Base-by-base conservation (phyloP, 2,797 vertebrate species). In the Ctenopoma kingsleyae region DNA sequence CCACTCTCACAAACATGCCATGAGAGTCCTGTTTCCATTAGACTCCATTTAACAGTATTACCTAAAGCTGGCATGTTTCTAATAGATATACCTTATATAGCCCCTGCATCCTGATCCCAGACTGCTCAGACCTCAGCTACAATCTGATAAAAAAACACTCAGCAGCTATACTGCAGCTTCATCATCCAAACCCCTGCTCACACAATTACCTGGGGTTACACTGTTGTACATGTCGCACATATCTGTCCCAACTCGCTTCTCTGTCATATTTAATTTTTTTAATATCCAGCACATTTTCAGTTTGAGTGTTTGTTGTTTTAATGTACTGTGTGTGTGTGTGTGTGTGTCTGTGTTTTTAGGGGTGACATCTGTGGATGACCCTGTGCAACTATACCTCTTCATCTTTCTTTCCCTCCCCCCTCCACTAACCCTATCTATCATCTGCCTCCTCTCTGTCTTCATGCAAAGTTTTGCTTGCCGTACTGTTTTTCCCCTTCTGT, bases 291-390 rank as follows among this genome's bases (percentile, higher is more conserved):
- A 5, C 27, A 16, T 46, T 55, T 46, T 7, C 27, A 38, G 20
- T 30, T 10, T 0, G 6, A 23, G 25, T 17, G 38, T 8, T 51
- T 17, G 9, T 8, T 12, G 0, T 6, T 15, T 43, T 56, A 44
- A 38, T 17, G 17, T 13, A 4, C 15, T 41, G 23, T 30, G 8
- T 41, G 12, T n/a, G 11, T 46, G 35, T 36, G 17, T 22, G 3
- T 30, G 2, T 15, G 7, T 57, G 59, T 56, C 44, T 7, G 12
- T 22, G 11, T 40, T 25, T 55, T 40, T 8, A 25, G 44, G 8
- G 48, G 56, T 73, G 73, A 71, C 15, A 17, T 76, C 36, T 51
- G 60, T 15, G 25, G 47, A 59, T 23, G 32, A 64, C 55, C 41
- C n/a, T 43, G 19, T 23, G 51, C 17, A 16, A 17, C 13, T 15